Percentiles rank a stretch among this genome's conserved stretches.
Conservation (phyloP, 1,140 invertebrate species). For the Zelostemma sp. region DNA sequence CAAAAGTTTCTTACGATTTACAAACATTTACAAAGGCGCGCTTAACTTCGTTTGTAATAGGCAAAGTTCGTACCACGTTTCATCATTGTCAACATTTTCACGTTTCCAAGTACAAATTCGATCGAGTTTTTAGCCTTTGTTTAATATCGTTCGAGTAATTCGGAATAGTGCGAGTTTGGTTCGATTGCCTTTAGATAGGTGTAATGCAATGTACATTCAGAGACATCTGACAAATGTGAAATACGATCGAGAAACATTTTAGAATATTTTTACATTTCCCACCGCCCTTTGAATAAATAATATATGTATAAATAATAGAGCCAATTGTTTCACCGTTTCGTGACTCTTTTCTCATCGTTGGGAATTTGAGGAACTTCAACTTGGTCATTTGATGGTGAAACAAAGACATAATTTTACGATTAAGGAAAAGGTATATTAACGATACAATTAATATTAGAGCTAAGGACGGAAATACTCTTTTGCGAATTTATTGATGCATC, state of each 20-base stretch:
- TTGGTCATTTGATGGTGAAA: not conserved
- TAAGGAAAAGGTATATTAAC: not conserved
- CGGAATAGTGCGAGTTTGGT: slow-evolving; percentile 16
- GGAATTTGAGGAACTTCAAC: too few relatives aligned
- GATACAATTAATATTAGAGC: slow-evolving; percentile 27
- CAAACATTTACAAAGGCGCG: not conserved
- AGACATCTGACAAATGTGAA: slow-evolving; percentile 22
- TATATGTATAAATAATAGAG: slow-evolving; percentile 8
- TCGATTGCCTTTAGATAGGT: slow-evolving; percentile 46
- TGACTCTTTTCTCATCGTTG: too few relatives aligned
- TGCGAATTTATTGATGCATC: slow-evolving; percentile 2
- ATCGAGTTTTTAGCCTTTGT: not conserved
- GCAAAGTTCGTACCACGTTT: slow-evolving; percentile 1
- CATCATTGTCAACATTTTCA: not conserved
- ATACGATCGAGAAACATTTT: slow-evolving; percentile 44
- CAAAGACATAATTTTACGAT: not conserved
- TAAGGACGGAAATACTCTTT: slow-evolving; percentile 12
- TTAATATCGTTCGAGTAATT: not conserved
- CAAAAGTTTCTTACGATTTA: slow-evolving; percentile 17
- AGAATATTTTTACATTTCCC: slow-evolving; percentile 52
- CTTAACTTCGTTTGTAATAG: not conserved
- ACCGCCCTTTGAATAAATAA: slow-evolving; percentile 46
- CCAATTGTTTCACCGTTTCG: not conserved
- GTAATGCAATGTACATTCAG: slow-evolving; percentile 19
- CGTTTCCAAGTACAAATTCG: not conserved